Percentiles rank a stretch among this genome's conserved stretches.
phyloP scores from a whole-genome alignment of 2,888 invertebrate genomes.

The Troglohyphantes excavatus region DNA sequence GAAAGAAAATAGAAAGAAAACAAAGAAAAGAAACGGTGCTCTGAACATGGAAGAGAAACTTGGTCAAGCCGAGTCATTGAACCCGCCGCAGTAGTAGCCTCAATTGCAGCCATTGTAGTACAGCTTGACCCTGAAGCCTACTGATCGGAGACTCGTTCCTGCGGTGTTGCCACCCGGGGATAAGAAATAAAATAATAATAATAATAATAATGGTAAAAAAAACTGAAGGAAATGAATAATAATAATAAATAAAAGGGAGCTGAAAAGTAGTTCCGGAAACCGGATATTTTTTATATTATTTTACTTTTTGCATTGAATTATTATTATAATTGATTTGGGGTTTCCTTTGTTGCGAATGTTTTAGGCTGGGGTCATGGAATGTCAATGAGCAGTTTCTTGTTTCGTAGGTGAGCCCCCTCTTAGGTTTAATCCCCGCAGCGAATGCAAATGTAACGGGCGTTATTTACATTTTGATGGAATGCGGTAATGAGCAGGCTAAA shows the following conservation, averaged over 20 bases:
- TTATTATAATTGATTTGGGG: slow-evolving; percentile 69
- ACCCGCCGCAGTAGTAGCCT: slow-evolving; percentile 62
- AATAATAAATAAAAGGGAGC: slow-evolving; percentile 34
- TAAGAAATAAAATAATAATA: background rate
- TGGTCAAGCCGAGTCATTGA: slow-evolving; percentile 75
- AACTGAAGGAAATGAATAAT: slow-evolving; percentile 50
- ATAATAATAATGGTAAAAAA: background rate
- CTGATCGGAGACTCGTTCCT: slow-evolving; percentile 61
- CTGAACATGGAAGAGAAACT: slow-evolving; percentile 51
- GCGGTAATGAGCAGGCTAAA: too few relatives aligned
- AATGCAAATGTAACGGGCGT: background rate
- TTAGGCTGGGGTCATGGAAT: slow-evolving; percentile 54
- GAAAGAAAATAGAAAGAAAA: slow-evolving; percentile 10
- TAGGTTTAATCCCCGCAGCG: background rate
- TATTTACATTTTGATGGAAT: background rate
- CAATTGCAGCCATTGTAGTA: slow-evolving; percentile 62
- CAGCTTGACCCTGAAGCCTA: slow-evolving; percentile 77
- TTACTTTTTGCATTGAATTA: slow-evolving; percentile 30
- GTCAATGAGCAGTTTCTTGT: slow-evolving; percentile 55
- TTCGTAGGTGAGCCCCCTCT: background rate
- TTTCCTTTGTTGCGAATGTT: slow-evolving; percentile 20
- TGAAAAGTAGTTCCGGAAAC: slow-evolving; percentile 71
- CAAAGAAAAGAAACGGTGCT: slow-evolving; percentile 41
- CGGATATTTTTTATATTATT: slow-evolving; percentile 62
- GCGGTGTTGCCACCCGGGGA: slow-evolving; percentile 52